Evolutionary conservation across 2,888 invertebrate species (phyloP).

Genomic region (Flexamia atlantica): DNA sequence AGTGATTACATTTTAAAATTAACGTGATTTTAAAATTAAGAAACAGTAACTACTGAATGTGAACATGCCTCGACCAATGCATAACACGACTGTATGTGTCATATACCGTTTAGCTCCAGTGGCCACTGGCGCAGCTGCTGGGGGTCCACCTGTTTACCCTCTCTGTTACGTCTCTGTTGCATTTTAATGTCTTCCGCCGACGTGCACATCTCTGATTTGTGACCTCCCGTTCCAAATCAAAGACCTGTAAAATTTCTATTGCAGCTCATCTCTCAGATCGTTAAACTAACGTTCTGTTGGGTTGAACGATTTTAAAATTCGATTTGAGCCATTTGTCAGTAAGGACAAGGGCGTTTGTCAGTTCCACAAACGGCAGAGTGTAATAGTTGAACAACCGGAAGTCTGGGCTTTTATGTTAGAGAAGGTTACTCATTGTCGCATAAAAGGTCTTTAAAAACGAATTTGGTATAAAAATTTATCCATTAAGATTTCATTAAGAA

Average conservation of each 20-base stretch:
- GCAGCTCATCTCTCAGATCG: conserved; percentile 23
- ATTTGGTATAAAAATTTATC: no score
- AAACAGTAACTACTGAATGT: no score
- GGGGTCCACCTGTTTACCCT: conserved; percentile 13
- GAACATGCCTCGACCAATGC: no score
- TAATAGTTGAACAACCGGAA: no score
- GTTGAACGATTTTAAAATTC: not conserved
- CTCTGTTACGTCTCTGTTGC: conserved; percentile 22
- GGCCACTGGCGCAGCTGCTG: not conserved
- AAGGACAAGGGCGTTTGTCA: not conserved
- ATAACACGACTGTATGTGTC: not conserved
- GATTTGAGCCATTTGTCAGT: not conserved
- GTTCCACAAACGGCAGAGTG: no score
- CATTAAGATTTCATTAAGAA: no score
- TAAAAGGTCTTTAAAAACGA: no score
- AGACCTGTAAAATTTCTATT: conserved; percentile 49
- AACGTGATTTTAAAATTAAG: no score
- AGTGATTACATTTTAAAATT: no score
- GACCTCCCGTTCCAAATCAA: conserved; percentile 36
- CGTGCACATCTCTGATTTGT: conserved; percentile 50
- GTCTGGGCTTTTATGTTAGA: no score
- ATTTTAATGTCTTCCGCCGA: conserved; percentile 54
- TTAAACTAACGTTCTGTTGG: conserved; percentile 32
- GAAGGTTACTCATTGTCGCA: no score
- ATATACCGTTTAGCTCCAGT: not conserved